Percentiles rank a stretch among this genome's conserved stretches.
Evolutionary conservation across 2,113 vertebrate species (phyloP).

Genomic region (Oncorhynchus masou): DNA sequence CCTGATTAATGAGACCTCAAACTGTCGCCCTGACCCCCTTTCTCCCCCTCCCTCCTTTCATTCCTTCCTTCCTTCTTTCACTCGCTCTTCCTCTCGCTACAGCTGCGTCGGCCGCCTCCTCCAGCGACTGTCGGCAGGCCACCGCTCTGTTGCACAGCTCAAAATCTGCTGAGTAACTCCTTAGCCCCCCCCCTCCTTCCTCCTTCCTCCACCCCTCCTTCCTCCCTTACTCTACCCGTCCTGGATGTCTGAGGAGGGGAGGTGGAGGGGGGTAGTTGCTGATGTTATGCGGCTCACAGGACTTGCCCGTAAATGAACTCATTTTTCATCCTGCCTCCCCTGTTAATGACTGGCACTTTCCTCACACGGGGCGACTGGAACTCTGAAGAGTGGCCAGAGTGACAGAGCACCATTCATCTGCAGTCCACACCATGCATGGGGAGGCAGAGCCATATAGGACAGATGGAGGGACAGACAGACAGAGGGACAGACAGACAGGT

Average conservation of each 20-base stretch:
- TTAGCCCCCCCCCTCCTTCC: not conserved
- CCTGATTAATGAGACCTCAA: slow-evolving; percentile 63
- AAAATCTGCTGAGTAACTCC: slow-evolving; percentile 35
- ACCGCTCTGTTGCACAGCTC: not conserved
- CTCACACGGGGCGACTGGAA: slow-evolving; percentile 69
- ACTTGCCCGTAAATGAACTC: slow-evolving; percentile 81
- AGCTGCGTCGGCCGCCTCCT: slow-evolving; percentile 4
- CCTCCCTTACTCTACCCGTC: slow-evolving; percentile 17
- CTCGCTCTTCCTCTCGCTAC: slow-evolving; percentile 34
- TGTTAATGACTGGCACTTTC: slow-evolving; percentile 82
- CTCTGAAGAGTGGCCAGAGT: slow-evolving; percentile 75
- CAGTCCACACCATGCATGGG: slow-evolving; percentile 53
- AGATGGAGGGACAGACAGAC: slow-evolving; percentile 42
- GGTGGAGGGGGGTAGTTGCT: slow-evolving; percentile 38
- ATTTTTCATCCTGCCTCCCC: slow-evolving; percentile 81
- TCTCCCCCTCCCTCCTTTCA: slow-evolving; percentile 19
- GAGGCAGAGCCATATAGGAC: slow-evolving; percentile 5
- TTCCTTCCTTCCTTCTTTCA: slow-evolving; percentile 25
- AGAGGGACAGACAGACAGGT: slow-evolving; percentile 49
- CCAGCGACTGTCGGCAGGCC: not conserved
- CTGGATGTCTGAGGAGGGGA: slow-evolving; percentile 36
- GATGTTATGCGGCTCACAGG: slow-evolving; percentile 78
- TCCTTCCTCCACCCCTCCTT: not conserved
- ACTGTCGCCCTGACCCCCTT: slow-evolving; percentile 33
- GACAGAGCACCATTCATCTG: slow-evolving; percentile 80